Conservation (phyloP, 37 sponge, comb jelly and placozoan species). For the Beroe forskalii region DNA sequence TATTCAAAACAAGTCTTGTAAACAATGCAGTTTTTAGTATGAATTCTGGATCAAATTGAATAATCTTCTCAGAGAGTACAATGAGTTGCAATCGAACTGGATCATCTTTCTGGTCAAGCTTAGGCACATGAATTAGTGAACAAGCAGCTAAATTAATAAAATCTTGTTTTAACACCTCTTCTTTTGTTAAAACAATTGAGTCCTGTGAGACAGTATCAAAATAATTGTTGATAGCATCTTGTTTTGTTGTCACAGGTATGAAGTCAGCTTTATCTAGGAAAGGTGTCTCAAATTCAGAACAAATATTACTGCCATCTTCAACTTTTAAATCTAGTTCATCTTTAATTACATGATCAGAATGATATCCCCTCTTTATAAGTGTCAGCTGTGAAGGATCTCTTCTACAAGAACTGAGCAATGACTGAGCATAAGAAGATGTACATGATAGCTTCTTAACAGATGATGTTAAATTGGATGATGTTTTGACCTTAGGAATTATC, state of each 20-base stretch:
- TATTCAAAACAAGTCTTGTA: constrained; percentile 85
- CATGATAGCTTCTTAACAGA: too few relatives aligned
- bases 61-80: constrained; percentile 68
- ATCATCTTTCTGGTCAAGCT: constrained; percentile 74
- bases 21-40: constrained; percentile 91
- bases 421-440: too few relatives aligned
- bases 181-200: neutral
- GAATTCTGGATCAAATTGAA: constrained; percentile 88
- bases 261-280: neutral
- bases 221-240: constrained; percentile 20
- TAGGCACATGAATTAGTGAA: constrained; percentile 84
- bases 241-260: neutral
- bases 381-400: too few relatives aligned
- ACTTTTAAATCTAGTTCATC: neutral
- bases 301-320: neutral
- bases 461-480: neutral
- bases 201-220: constrained; percentile 8
- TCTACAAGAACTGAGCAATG: too few relatives aligned
- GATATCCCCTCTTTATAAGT: too few relatives aligned
- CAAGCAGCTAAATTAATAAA: constrained; percentile 90
- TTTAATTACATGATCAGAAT: neutral
- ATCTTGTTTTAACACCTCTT: constrained; percentile 42
- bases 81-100: constrained; percentile 68
- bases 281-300: neutral
- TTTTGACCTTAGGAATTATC: neutral